Evolutionary conservation across 1,140 invertebrate genomes (phyloP).

Genomic region (Stegodyphus mimosarum): DNA sequence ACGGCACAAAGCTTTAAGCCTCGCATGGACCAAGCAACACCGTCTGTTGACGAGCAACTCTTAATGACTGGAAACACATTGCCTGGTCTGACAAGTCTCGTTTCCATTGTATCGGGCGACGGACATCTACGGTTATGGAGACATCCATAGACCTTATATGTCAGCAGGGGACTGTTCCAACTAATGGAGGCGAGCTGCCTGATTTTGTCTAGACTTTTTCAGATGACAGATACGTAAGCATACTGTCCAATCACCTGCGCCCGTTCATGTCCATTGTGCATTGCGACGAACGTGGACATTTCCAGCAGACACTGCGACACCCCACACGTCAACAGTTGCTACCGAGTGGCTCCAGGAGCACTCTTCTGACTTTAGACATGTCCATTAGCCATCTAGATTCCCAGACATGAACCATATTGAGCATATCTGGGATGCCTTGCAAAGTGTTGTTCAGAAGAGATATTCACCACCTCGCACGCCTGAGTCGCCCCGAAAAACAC

Average conservation of each 20-base stretch:
- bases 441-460: background rate
- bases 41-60: too few relatives aligned
- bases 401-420: background rate
- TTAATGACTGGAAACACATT: too few relatives aligned
- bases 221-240: background rate
- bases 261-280: background rate
- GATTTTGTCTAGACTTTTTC: background rate
- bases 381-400: background rate
- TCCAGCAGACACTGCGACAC: background rate
- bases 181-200: background rate
- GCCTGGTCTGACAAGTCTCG: too few relatives aligned
- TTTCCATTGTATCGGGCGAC: too few relatives aligned
- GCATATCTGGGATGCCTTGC: constrained; percentile 5
- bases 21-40: too few relatives aligned
- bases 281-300: background rate
- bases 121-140: too few relatives aligned
- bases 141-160: too few relatives aligned
- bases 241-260: background rate
- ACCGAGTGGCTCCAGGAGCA: background rate
- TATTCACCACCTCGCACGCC: too few relatives aligned
- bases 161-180: too few relatives aligned
- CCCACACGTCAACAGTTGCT: background rate
- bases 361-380: background rate
- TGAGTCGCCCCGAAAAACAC: too few relatives aligned
- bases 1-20: too few relatives aligned